These are phyloP conservation scores for Temnothorax ravouxi DNA, from an alignment of 2,888 invertebrate species.

Conservation along the genomic window DNA sequence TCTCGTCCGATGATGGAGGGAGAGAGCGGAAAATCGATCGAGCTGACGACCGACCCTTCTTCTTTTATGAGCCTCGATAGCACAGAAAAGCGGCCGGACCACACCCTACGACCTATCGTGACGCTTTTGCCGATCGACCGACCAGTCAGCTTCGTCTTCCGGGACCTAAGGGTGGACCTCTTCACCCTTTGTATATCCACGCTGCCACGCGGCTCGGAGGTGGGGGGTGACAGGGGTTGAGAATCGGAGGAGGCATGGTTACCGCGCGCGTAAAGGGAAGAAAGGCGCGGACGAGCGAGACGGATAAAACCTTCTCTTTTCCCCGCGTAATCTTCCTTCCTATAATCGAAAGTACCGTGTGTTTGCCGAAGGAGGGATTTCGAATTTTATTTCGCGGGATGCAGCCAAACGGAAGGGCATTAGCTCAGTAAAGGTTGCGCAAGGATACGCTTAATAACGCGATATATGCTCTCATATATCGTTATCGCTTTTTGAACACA, in stretches of 20 bases:
- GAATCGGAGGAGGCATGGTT: conserved; percentile 45
- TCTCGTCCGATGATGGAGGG: conserved; percentile 62
- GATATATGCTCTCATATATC: background rate
- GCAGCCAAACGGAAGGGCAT: conserved; percentile 14
- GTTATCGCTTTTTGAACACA: background rate
- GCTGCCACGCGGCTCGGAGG: background rate
- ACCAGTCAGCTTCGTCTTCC: conserved; percentile 76
- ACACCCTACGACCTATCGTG: conserved; percentile 79
- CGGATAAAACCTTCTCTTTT: conserved; percentile 31
- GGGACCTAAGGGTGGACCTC: conserved; percentile 70
- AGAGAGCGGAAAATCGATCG: conserved; percentile 84
- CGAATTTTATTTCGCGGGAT: conserved; percentile 12
- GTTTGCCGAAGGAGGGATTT: conserved; percentile 29
- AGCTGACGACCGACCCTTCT: conserved; percentile 77
- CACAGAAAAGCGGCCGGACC: conserved; percentile 67
- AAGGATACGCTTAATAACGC: background rate
- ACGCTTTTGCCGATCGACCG: conserved; percentile 59
- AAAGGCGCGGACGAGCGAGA: conserved; percentile 37
- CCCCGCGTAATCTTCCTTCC: conserved; percentile 36
- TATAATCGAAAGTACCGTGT: conserved; percentile 46
- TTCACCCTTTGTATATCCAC: conserved; percentile 47
- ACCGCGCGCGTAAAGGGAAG: conserved; percentile 38
- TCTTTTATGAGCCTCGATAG: conserved; percentile 61
- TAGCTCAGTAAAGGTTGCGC: background rate
- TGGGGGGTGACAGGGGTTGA: conserved; percentile 21